A percentile compares a stretch with the other conserved stretches of the same genome.
phyloP scores from a whole-genome alignment of 1,140 invertebrate species.

The Leptinotarsa texana region DNA sequence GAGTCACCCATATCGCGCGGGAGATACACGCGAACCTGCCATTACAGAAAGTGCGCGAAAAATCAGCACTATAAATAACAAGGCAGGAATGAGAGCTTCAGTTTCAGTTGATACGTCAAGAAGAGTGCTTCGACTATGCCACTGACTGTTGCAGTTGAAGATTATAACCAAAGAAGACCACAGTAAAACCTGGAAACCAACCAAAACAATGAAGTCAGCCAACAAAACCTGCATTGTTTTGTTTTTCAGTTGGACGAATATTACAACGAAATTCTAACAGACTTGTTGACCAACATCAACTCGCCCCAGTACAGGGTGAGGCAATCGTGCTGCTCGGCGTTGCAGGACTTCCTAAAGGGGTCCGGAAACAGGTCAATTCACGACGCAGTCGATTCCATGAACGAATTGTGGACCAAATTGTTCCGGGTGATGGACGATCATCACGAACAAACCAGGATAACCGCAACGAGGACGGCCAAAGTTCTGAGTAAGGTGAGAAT shows the following conservation, averaged over 20 bases:
- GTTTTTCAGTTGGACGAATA: conserved; percentile 77
- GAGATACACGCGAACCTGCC: too few relatives aligned
- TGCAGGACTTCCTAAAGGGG: conserved; percentile 76
- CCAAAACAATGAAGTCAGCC: too few relatives aligned
- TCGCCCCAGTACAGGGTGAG: conserved; percentile 84
- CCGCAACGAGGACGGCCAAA: conserved; percentile 77
- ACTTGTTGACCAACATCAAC: conserved; percentile 80
- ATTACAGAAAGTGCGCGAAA: too few relatives aligned
- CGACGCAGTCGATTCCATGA: conserved; percentile 61
- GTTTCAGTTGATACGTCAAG: too few relatives aligned
- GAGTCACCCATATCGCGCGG: too few relatives aligned
- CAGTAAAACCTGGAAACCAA: too few relatives aligned
- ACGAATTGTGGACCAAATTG: conserved; percentile 79
- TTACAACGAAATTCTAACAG: conserved; percentile 82
- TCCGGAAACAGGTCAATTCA: conserved; percentile 52
- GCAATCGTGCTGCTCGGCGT: conserved; percentile 86
- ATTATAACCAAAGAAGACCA: too few relatives aligned
- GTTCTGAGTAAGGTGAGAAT: conserved; percentile 75
- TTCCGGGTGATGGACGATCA: conserved; percentile 93
- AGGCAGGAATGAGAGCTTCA: too few relatives aligned
- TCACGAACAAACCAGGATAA: conserved; percentile 82
- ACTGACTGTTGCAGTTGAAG: too few relatives aligned
- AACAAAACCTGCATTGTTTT: too few relatives aligned
- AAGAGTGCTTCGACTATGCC: too few relatives aligned
- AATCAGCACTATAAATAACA: too few relatives aligned